Evolutionary conservation across 2,113 vertebrate species (phyloP).

Genomic region (Cairina moschata): DNA sequence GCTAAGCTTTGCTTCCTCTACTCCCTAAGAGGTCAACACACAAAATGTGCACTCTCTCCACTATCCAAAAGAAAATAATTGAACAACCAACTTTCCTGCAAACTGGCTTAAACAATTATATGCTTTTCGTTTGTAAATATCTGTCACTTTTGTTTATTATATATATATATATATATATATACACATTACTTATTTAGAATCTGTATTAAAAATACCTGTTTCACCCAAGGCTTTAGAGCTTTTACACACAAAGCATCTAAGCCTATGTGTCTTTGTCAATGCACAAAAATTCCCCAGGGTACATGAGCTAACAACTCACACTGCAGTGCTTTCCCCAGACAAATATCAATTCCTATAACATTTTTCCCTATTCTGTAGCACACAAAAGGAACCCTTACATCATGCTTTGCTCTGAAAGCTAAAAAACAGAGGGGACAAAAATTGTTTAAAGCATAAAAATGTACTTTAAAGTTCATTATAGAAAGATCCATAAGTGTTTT

Average conservation of each 20-base stretch:
- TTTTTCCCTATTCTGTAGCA: neutral
- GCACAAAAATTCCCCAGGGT: neutral
- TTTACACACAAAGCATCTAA: neutral
- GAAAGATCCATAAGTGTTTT: neutral
- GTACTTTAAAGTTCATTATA: neutral
- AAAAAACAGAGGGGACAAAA: neutral
- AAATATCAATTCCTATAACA: neutral
- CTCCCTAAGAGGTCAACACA: neutral
- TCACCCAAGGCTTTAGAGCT: neutral
- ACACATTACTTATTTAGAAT: neutral
- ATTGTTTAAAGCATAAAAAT: neutral
- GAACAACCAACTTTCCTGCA: neutral
- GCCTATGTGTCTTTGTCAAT: neutral
- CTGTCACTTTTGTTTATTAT: neutral
- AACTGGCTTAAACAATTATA: neutral
- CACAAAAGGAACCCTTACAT: neutral
- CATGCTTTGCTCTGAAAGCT: neutral
- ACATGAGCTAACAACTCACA: neutral
- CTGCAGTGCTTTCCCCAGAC: fast-evolving
- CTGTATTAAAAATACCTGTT: neutral
- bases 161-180: too few species aligned
- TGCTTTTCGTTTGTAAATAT: neutral
- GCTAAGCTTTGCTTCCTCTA: neutral
- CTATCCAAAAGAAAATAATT: neutral
- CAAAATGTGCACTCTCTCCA: fast-evolving